Percentiles rank a stretch among this genome's conserved stretches.
Conservation (phyloP, 1,140 invertebrate species). For the Trichomalopsis sarcophagae region DNA sequence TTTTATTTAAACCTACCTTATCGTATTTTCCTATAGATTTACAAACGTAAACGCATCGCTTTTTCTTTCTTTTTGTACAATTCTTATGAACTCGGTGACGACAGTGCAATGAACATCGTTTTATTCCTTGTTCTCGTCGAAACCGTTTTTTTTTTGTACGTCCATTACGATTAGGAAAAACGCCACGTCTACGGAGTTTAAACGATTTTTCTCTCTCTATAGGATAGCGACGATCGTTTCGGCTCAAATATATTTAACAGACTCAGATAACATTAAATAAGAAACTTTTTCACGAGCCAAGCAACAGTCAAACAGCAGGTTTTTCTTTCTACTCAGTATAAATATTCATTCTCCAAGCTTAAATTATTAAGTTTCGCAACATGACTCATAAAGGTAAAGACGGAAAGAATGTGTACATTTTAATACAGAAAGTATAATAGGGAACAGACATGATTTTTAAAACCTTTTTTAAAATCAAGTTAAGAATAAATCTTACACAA, state of each 20-base stretch:
- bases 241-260: conserved; percentile 43
- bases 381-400: conserved; percentile 31
- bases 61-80: conserved; percentile 48
- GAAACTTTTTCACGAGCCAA: conserved; percentile 43
- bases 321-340: conserved; percentile 34
- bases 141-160: conserved; percentile 45
- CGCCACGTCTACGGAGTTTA: conserved; percentile 43
- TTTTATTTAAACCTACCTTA: conserved; percentile 43
- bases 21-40: conserved; percentile 42
- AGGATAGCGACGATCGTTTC: conserved; percentile 43
- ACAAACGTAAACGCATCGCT: conserved; percentile 49
- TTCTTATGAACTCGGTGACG: conserved; percentile 38
- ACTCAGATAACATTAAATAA: conserved; percentile 47
- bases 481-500: no score
- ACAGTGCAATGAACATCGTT: conserved; percentile 35
- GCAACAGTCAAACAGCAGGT: conserved; percentile 44
- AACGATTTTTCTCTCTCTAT: conserved; percentile 34
- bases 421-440: conserved; percentile 10
- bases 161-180: conserved; percentile 52
- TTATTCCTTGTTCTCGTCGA: conserved; percentile 24
- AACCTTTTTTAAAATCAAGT: no score
- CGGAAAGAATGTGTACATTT: conserved; percentile 23
- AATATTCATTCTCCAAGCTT: conserved; percentile 29
- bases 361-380: conserved; percentile 28
- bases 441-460: no score